These are phyloP conservation scores for Pollenia labialis DNA, from an alignment of 2,888 invertebrate species.

Conservation along the genomic window DNA sequence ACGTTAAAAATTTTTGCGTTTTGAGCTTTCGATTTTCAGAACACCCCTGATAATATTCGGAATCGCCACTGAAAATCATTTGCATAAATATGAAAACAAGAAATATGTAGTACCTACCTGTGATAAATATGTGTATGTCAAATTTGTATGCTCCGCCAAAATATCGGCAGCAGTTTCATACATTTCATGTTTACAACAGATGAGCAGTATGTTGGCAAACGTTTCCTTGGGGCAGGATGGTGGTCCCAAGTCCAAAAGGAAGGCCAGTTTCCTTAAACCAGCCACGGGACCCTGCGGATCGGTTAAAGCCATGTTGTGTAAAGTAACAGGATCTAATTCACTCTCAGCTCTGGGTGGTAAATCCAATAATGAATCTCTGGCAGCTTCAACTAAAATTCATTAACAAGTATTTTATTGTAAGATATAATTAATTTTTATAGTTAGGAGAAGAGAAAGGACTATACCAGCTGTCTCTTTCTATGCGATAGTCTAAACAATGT, in stretches of 20 bases:
- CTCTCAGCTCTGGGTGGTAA: constrained; percentile 98
- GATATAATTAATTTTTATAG: too few relatives aligned
- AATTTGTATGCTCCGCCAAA: constrained; percentile 97
- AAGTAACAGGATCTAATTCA: constrained; percentile 98
- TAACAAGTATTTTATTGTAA: neutral
- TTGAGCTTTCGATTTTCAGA: too few relatives aligned
- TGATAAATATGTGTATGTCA: constrained; percentile 97
- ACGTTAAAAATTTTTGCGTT: too few relatives aligned
- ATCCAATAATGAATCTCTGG: constrained; percentile 93
- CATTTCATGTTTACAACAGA: constrained; percentile 99
- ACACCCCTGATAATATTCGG: too few relatives aligned
- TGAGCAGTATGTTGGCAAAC: constrained; percentile 95
- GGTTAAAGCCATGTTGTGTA: constrained; percentile 97
- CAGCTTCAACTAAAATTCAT: constrained; percentile 88
- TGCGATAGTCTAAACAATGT: neutral
- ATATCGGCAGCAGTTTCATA: constrained; percentile 99
- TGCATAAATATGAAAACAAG: too few relatives aligned
- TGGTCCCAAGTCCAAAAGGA: constrained; percentile 96
- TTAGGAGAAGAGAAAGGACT: too few relatives aligned
- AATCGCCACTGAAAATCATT: too few relatives aligned
- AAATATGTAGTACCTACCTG: constrained; percentile 87
- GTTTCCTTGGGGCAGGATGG: constrained; percentile 96
- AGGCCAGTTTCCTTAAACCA: constrained; percentile 91
- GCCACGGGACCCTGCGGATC: constrained; percentile 97
- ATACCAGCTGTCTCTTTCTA: too few relatives aligned